These are phyloP conservation scores for Danio kyathit DNA, from an alignment of 2,797 vertebrate species.

Conservation along the genomic window DNA sequence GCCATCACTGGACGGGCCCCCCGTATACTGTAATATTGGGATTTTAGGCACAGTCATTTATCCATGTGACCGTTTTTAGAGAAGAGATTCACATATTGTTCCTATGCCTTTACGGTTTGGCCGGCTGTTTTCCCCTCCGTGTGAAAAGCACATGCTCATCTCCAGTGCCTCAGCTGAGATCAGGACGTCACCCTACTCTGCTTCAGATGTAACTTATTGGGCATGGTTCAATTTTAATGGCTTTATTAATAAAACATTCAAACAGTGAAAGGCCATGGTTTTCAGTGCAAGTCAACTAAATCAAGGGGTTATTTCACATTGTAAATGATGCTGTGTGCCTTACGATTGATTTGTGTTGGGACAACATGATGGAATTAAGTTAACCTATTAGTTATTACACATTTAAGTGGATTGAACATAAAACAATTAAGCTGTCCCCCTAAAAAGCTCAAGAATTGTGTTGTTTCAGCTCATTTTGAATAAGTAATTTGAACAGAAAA, in stretches of 20 bases:
- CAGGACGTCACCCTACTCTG: conserved; percentile 78
- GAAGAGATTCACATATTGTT: conserved; percentile 22
- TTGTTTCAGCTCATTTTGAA: no score
- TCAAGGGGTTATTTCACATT: neutral
- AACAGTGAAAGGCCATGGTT: conserved; percentile 64
- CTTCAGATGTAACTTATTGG: conserved; percentile 82
- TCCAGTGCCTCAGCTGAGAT: conserved; percentile 78
- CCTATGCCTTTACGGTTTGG: conserved; percentile 24
- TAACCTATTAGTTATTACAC: no score
- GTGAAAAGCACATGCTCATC: conserved; percentile 79
- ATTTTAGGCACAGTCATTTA: conserved; percentile 35
- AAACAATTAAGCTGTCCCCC: no score
- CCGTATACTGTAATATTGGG: conserved; percentile 14
- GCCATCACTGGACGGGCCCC: conserved; percentile 47
- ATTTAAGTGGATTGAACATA: no score
- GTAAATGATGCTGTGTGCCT: neutral
- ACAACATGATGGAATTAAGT: no score
- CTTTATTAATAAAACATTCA: conserved; percentile 84
- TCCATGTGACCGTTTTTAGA: conserved; percentile 34
- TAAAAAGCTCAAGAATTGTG: no score
- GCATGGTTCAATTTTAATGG: conserved; percentile 86
- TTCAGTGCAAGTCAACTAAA: neutral
- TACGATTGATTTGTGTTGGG: no score
- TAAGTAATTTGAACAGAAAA: no score
- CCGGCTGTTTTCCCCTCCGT: conserved; percentile 56